These are phyloP conservation scores for Benitochromis conjunctus DNA, from an alignment of 2,113 vertebrate genomes.

Conservation along the genomic window DNA sequence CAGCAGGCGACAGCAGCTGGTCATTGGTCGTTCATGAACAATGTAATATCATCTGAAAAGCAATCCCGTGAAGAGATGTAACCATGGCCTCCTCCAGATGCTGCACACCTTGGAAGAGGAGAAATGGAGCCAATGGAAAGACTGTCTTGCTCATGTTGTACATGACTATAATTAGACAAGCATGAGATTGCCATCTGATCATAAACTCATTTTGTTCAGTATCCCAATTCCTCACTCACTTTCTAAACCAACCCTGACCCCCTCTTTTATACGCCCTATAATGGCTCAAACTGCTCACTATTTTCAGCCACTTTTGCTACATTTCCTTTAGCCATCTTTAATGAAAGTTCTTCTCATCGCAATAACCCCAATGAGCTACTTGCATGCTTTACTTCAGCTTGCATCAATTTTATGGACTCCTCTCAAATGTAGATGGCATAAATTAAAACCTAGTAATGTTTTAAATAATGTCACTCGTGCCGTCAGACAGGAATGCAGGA, in stretches of 20 bases:
- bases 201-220: rapidly evolving
- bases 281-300: background rate
- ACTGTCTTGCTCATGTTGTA: background rate
- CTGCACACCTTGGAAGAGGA: background rate
- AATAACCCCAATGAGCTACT: background rate
- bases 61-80: background rate
- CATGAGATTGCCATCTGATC: background rate
- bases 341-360: background rate
- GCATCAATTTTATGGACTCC: background rate
- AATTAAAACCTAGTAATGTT: background rate
- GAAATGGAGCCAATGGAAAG: background rate
- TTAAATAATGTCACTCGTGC: background rate
- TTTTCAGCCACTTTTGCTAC: background rate
- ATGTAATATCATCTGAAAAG: background rate
- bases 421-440: background rate
- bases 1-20: background rate
- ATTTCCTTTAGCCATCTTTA: background rate
- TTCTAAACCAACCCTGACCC: background rate
- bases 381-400: background rate
- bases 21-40: background rate
- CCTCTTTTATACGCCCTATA: background rate
- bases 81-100: background rate
- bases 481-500: background rate
- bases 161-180: background rate
- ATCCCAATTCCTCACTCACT: background rate